phyloP scores from a whole-genome alignment of 2,797 vertebrate species.

The Sebastiscus tertius region DNA sequence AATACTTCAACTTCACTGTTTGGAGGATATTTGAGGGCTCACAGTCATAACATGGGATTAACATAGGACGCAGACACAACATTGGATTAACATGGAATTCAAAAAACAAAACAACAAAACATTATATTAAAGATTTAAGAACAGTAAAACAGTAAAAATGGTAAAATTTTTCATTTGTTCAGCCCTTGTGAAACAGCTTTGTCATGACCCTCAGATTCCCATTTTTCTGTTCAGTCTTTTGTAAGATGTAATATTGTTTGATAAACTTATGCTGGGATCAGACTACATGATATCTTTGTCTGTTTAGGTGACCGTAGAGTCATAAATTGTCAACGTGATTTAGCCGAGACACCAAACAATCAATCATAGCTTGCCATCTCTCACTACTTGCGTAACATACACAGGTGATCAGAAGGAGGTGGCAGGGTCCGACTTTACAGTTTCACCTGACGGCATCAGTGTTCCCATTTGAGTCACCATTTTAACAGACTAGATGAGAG shows the following conservation, averaged over 20 bases:
- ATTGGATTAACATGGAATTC: neutral
- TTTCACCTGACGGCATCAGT: accelerated
- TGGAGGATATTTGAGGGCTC: accelerated
- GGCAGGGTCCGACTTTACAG: neutral
- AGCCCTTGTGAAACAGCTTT: neutral
- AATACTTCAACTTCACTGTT: neutral
- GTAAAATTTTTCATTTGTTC: neutral
- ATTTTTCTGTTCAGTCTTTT: neutral
- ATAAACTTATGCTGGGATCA: neutral
- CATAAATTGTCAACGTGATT: neutral
- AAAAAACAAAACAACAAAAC: neutral
- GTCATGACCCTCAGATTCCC: neutral
- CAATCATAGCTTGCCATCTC: neutral
- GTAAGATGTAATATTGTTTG: neutral
- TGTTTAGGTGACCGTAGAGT: neutral
- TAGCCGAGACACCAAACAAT: neutral
- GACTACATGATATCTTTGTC: neutral
- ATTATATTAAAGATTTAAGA: neutral
- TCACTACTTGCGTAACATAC: neutral
- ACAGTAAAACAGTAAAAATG: neutral
- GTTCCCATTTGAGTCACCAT: neutral
- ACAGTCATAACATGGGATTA: neutral
- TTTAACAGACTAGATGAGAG: neutral
- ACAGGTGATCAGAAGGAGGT: neutral
- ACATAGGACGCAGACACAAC: too few species aligned